Base-by-base conservation (phyloP, 2,888 invertebrate genomes). In the Stramonita haemastoma region DNA sequence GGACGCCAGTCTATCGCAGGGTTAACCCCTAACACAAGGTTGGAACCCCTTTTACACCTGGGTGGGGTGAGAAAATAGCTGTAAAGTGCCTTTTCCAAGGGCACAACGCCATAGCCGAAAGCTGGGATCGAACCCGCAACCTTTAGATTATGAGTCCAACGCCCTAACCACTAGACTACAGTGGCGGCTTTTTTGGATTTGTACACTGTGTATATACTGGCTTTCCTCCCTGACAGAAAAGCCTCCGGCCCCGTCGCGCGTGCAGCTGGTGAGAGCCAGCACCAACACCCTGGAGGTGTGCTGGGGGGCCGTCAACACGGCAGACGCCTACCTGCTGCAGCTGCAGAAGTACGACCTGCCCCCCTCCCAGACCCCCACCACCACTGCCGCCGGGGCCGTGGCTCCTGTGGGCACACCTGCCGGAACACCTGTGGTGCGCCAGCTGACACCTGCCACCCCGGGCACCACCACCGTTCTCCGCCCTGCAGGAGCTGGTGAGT, bases 241-340 rank as follows among this genome's bases (percentile, higher is more conserved):
- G 93, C 99, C 99, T 0, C 97, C 98, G 0, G 97, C 98, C 81
- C 99, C 99, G 0, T 98, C 98, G 0, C 97, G 98, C 92, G 98
- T 99, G 0, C 98, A 99, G 90, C 97, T 99, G 15, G 98, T 99
- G 0, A 97, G 99, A 90, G 99, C 99, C 0, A 98, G 98, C 57
- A 99, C 99, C 4, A 98, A 98, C 93, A 98, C 98, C 0, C 96
- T 99, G 89, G 99, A 99, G 96, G 97, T 99, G 1, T 98, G 98
- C 95, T 99, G 99, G 99, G 97, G 98, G 0, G 97, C 98, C 0
- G 98, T 98, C 91, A 98, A 98, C 86, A 98, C 98, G 86, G 97
- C 99, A 0, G 98, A 98, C 89, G 98, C 98, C n/a, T 99, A 99
- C 96, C 97, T 99, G 81, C 97, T 99, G n/a, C 97, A 98, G 96